Evolutionary conservation across 2,888 invertebrate genomes (phyloP), one percentile per base, ranked within the genome.

Genomic region (Mellilla xanthometata): DNA sequence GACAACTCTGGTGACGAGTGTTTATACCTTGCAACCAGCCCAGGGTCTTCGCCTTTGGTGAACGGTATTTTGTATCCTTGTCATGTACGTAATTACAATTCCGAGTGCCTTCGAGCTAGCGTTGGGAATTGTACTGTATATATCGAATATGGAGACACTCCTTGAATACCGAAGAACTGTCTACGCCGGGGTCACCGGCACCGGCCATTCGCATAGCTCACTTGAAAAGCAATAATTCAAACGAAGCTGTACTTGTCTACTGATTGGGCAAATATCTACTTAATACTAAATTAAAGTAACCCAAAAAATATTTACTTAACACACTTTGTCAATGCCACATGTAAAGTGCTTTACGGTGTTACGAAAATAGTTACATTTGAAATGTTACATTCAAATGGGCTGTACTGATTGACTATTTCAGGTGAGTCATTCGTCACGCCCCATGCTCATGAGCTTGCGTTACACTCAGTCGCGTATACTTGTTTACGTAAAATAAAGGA

Each of bases 361-460:
- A 60, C 74, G 59, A 75, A 65, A 78, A 67, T 68, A 5, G 15
- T 19, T 24, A 24, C 24, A 24, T 19, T 19, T 19, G 15, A 5
- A 24, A 24, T 24, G 7, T 24, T 7, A 57, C 62, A 78, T 68
- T 73, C 71, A 78, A 73, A 73, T 79, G 72, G 78, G 78, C n/a
- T n/a, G 72, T 76, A 79, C 79, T 76, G 84, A 85, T 80, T 83
- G 83, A 76, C 13, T 23, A 31, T 31, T 39, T 22, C 66, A 78
- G 73, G 66, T 69, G 65, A 68, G 70, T 72, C 65, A 65, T 63
- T 76, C 69, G 77, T 83, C 75, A 83, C 72, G 76, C 69, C 60
- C 71, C 55, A 60, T 57, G 54, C 60, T 70, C 55, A 60, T 57
- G 54, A 68, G 64, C 60, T 58, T 60, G 63, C 69, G 69, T 62